Evolutionary conservation across 64 coral and sea anemone species (phyloP), one percentile per base, ranked within the genome.

Genomic region (Catalaphyllia jardinei): DNA sequence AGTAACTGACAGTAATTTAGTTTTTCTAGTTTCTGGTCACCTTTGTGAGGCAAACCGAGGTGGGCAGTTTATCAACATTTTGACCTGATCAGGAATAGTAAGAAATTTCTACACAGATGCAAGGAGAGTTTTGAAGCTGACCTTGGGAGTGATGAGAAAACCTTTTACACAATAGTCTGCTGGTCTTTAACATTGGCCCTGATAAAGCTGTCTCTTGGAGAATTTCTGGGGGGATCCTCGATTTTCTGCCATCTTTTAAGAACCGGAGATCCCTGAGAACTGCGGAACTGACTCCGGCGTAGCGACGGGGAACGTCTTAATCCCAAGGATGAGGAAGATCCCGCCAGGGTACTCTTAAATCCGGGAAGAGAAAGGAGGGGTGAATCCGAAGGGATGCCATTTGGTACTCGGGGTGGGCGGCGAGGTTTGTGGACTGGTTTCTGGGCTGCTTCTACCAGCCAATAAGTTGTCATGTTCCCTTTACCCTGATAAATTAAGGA

Each of bases 381-480:
- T 16, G 81, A 85, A 50, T 85, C 81, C 10, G 81, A 12, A 71
- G 62, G 81, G 63, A 85, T 71, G 2, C 81, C 81, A 71, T 85
- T 85, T 14, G 81, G 81, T 25, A 85, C 63, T 17, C 30, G 54
- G 5, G 79, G 79, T 1, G 22, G 8, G 38, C 62, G 81, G 9
- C 81, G 81, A 28, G 81, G 35, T 31, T 71, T 85, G 24, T 67
- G 38, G 33, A 71, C 35, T 71, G 81, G 81, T 28, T 85, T 85
- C 63, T 71, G 22, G 17, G 9, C 62, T 25, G 81, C 81, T 17
- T 85, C 62, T 33, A 85, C 0, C 6, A 91, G 27, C 89, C 89
- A 91, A 38, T 85, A 91, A 3, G 89, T 91, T 19, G 55, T 46
- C 8, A 91, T 38, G 33, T 84, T 91, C 29, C 89, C 89, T 76